These are phyloP conservation scores for Panurus biarmicus DNA, from an alignment of 2,113 vertebrate genomes.

Conservation along the genomic window DNA sequence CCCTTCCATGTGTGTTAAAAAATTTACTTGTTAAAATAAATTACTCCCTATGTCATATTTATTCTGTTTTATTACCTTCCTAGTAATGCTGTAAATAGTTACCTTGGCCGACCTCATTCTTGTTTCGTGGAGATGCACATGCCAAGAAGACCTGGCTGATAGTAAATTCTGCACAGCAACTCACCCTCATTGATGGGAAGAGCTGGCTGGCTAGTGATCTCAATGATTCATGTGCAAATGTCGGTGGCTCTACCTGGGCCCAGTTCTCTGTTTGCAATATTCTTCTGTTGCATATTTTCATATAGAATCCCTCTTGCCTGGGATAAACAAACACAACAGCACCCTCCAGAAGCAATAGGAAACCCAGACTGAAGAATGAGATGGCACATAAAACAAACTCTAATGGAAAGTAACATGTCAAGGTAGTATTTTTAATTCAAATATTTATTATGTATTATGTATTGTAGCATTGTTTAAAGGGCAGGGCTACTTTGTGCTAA, in stretches of 20 bases:
- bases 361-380: neutral
- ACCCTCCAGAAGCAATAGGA: neutral
- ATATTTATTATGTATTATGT: neutral
- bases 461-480: neutral
- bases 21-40: neutral
- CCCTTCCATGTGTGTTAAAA: neutral
- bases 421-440: neutral
- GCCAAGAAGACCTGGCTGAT: conserved; percentile 26
- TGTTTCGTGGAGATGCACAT: neutral
- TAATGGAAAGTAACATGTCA: neutral
- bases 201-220: neutral
- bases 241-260: neutral
- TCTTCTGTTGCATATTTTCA: neutral
- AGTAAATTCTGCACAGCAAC: neutral
- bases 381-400: neutral
- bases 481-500: neutral
- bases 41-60: neutral
- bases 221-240: neutral
- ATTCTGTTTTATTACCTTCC: neutral
- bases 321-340: neutral
- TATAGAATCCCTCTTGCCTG: neutral
- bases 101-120: conserved; percentile 24
- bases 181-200: neutral
- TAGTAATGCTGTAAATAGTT: neutral
- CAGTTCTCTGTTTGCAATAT: neutral